These are phyloP conservation scores for Lophotis ruficrista DNA, from an alignment of 2,113 vertebrate species.

Conservation along the genomic window DNA sequence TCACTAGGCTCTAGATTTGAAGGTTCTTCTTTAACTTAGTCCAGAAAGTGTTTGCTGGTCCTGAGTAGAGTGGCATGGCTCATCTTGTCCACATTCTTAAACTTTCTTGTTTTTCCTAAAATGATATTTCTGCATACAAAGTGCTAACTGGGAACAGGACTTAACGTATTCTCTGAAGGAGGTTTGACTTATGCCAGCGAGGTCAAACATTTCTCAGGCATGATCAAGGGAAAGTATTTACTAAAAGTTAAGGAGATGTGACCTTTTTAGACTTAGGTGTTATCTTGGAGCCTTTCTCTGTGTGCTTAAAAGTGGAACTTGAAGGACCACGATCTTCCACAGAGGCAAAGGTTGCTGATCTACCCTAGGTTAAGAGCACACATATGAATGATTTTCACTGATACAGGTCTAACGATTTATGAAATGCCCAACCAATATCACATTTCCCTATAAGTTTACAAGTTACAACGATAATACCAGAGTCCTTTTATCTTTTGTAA, in stretches of 20 bases:
- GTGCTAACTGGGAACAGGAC: background rate
- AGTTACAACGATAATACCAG: background rate
- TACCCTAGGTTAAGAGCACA: background rate
- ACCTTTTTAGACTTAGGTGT: background rate
- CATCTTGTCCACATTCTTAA: background rate
- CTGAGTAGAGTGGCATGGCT: rapidly evolving
- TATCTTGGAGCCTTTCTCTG: background rate
- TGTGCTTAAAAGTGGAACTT: background rate
- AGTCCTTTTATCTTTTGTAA: background rate
- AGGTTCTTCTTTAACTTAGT: background rate
- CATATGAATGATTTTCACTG: background rate
- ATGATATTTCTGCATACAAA: background rate
- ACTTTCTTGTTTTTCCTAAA: background rate
- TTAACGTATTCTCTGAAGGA: background rate
- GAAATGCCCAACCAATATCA: background rate
- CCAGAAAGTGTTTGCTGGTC: background rate
- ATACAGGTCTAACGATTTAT: background rate
- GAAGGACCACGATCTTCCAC: background rate
- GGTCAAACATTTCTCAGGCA: background rate
- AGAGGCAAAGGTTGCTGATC: background rate
- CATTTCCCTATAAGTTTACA: background rate
- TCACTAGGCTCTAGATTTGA: background rate
- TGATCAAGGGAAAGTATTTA: background rate
- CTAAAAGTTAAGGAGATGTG: background rate
- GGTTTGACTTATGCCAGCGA: background rate